A percentile compares a stretch with the other conserved stretches of the same genome.
Conservation (phyloP, 2,797 vertebrate genomes). For the Brachymystax lenok region DNA sequence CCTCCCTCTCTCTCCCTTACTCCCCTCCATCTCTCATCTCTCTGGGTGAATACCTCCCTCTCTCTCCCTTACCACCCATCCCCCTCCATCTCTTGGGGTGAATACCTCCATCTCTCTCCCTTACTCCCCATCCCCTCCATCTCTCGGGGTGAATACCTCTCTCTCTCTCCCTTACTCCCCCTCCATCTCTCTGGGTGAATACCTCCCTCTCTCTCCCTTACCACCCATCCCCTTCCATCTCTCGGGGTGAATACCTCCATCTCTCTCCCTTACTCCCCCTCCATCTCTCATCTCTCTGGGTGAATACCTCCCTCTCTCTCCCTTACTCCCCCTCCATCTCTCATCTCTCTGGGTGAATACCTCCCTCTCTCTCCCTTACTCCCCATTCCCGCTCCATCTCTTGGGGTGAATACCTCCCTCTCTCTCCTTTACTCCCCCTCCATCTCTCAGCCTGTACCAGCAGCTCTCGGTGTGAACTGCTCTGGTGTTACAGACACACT, state of each 20-base stretch:
- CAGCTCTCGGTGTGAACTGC: too few species aligned
- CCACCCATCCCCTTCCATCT: not conserved
- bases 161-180: not conserved
- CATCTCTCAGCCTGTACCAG: not conserved
- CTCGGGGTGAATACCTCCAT: not conserved
- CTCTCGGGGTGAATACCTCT: too few species aligned
- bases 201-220: not conserved
- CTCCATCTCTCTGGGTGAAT: not conserved
- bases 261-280: not conserved
- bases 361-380: not conserved
- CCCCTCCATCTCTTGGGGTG: not conserved
- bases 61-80: not conserved
- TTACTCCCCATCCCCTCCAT: not conserved
- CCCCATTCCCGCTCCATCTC: not conserved
- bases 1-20: not conserved
- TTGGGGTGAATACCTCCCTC: too few species aligned
- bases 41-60: too few species aligned
- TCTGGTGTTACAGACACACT: too few species aligned
- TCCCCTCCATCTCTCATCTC: constrained; percentile 22
- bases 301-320: too few species aligned
- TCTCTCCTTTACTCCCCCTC: constrained; percentile 17
- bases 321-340: too few species aligned
- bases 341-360: not conserved
- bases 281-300: too few species aligned
- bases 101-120: not conserved